These are phyloP conservation scores for Aphidius gifuensis DNA, from an alignment of 1,140 invertebrate genomes.

Conservation along the genomic window DNA sequence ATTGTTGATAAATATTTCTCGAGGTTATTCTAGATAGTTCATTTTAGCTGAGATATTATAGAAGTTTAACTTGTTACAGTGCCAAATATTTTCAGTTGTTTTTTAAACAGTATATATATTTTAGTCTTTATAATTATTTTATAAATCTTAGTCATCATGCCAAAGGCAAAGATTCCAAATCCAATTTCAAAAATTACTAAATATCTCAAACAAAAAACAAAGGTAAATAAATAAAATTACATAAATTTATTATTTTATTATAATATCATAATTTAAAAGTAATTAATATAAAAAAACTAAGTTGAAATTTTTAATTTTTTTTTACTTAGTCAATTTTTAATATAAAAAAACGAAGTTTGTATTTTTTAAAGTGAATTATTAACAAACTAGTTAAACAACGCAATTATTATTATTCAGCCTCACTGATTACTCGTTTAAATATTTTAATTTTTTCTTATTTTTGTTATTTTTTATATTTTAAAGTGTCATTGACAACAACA, in stretches of 20 bases:
- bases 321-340: no score
- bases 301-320: not conserved
- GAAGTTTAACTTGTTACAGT: no score
- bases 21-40: no score
- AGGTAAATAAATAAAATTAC: constrained; percentile 43
- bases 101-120: not conserved
- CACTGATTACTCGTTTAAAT: not conserved
- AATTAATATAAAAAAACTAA: not conserved
- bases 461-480: no score
- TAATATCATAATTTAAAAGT: constrained; percentile 9
- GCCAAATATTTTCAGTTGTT: not conserved
- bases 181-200: constrained; percentile 51
- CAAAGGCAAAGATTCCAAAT: constrained; percentile 49
- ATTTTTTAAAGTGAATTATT: no score
- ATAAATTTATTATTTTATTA: constrained; percentile 11
- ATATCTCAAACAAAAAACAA: constrained; percentile 54
- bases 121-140: not conserved
- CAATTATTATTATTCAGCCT: no score
- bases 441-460: not conserved
- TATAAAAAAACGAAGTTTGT: no score
- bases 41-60: no score
- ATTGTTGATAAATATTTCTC: no score
- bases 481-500: no score
- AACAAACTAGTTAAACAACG: no score
- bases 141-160: constrained; percentile 41